Percentiles rank a stretch among this genome's conserved stretches.
These are phyloP conservation scores for Epinotia ramella DNA, from an alignment of 2,888 invertebrate genomes.

Conservation along the genomic window DNA sequence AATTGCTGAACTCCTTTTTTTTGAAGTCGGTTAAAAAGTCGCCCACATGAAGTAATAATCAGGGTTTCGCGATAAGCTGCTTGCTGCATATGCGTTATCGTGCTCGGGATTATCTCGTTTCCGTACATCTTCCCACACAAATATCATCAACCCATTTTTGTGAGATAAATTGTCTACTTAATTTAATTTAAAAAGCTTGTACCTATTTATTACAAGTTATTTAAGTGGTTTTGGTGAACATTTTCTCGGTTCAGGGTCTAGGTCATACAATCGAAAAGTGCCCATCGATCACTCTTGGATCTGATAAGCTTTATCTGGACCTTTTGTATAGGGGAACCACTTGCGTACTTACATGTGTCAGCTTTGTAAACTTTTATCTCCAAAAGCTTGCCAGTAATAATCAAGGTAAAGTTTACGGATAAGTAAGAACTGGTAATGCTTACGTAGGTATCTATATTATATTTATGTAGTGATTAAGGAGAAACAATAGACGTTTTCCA, in stretches of 20 bases:
- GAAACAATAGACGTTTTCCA: no score
- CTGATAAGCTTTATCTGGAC: conserved; percentile 27
- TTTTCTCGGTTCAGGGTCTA: conserved; percentile 29
- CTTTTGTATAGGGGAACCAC: conserved; percentile 21
- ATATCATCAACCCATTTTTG: neutral
- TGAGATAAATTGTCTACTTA: neutral
- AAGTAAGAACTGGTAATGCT: neutral
- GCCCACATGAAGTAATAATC: no score
- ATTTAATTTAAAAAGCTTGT: neutral
- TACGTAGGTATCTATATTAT: no score
- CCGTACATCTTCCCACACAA: no score
- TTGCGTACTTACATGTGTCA: conserved; percentile 29
- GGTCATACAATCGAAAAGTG: conserved; percentile 25
- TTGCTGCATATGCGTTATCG: no score
- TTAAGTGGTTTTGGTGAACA: conserved; percentile 10
- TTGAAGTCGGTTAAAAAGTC: no score
- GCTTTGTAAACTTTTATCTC: conserved; percentile 25
- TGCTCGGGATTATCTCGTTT: no score
- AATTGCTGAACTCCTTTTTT: no score
- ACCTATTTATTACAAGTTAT: conserved; percentile 6
- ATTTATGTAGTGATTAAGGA: no score
- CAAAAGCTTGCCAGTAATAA: neutral
- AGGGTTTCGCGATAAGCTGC: no score
- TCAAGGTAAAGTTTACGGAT: neutral
- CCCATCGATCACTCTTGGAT: conserved; percentile 32